These are phyloP conservation scores for Drosophila pseudotakahashii DNA, from an alignment of 2,888 invertebrate species.

Conservation along the genomic window DNA sequence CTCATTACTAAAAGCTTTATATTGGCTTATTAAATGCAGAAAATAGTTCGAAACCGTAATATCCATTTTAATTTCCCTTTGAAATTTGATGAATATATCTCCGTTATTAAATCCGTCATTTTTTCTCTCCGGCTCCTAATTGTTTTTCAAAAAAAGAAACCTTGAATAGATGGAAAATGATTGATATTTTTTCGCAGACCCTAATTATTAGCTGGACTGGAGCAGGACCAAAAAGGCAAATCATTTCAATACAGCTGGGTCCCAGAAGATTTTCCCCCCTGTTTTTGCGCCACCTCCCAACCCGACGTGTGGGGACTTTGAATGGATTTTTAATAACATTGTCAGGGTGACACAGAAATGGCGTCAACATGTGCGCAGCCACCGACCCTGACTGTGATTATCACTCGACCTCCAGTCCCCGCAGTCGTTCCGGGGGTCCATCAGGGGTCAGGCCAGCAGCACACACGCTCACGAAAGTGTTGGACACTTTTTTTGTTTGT, in stretches of 20 bases:
- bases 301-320: slow-evolving; percentile 60
- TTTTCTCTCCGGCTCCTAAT: not conserved
- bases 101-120: not conserved
- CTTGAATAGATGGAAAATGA: slow-evolving; percentile 31
- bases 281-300: slow-evolving; percentile 3
- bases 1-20: not conserved
- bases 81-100: not conserved
- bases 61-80: not conserved
- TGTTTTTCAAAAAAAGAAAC: not conserved
- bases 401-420: slow-evolving; percentile 24
- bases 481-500: slow-evolving; percentile 63
- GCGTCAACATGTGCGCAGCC: slow-evolving; percentile 45
- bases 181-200: slow-evolving; percentile 26
- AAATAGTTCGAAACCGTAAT: not conserved
- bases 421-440: slow-evolving; percentile 2
- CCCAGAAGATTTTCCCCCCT: not conserved
- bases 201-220: slow-evolving; percentile 16
- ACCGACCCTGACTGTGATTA: slow-evolving; percentile 45
- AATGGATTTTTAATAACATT: slow-evolving; percentile 78
- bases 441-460: slow-evolving; percentile 11
- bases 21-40: no score
- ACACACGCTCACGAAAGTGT: slow-evolving; percentile 29
- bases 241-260: slow-evolving; percentile 12
- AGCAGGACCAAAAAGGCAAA: slow-evolving; percentile 13
- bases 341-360: slow-evolving; percentile 58